Percentiles rank a stretch among this genome's conserved stretches.
phyloP scores from a whole-genome alignment of 2,888 invertebrate species.

The Leucophenga montana region DNA sequence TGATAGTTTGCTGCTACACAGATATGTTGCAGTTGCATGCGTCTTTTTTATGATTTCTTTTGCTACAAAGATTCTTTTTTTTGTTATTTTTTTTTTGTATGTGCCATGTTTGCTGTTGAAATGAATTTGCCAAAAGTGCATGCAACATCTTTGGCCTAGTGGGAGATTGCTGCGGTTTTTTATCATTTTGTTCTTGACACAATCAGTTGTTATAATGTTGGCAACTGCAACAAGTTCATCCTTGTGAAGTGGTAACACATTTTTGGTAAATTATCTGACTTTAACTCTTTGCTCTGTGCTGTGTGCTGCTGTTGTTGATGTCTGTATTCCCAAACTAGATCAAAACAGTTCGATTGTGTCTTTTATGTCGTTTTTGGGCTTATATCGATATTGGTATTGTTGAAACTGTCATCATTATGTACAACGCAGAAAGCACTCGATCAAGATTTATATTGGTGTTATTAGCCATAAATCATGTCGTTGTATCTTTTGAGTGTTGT shows the following conservation, averaged over 20 bases:
- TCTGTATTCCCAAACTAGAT: slow-evolving; percentile 67
- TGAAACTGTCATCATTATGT: slow-evolving; percentile 22
- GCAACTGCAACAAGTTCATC: slow-evolving; percentile 61
- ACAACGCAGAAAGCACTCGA: slow-evolving; percentile 20
- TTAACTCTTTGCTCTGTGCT: background rate
- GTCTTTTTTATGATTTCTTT: too few relatives aligned
- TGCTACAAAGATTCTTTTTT: background rate
- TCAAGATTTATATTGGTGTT: slow-evolving; percentile 26
- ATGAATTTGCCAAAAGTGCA: slow-evolving; percentile 58
- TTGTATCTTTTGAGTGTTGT: background rate
- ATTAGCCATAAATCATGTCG: slow-evolving; percentile 28
- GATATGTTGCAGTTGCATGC: slow-evolving; percentile 10
- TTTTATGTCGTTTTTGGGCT: background rate
- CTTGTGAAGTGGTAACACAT: slow-evolving; percentile 32
- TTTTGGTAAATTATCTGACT: slow-evolving; percentile 59
- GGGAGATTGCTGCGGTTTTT: slow-evolving; percentile 48
- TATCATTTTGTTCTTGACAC: slow-evolving; percentile 53
- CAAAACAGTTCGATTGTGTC: slow-evolving; percentile 34
- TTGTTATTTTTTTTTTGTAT: slow-evolving; percentile 26
- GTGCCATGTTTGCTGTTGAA: slow-evolving; percentile 55
- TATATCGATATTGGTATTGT: slow-evolving; percentile 13
- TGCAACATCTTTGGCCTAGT: slow-evolving; percentile 36
- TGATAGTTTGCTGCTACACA: slow-evolving; percentile 51
- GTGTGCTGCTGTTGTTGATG: slow-evolving; percentile 48
- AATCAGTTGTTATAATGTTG: slow-evolving; percentile 28